Base-by-base conservation (phyloP, 2,797 vertebrate genomes). In the Mormyrops attenuatus region DNA sequence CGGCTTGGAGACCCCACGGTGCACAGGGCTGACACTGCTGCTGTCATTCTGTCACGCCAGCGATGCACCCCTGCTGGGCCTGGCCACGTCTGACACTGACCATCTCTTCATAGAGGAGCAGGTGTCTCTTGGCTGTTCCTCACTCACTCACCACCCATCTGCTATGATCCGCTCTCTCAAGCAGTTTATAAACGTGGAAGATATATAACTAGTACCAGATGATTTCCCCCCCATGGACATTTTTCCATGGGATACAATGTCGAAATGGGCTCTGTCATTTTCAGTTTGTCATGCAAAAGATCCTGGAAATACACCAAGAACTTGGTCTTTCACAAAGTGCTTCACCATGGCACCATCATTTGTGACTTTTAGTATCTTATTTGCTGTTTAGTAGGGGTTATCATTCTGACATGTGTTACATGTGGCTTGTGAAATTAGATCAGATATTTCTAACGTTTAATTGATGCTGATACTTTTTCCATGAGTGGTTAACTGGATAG, bases 91-190 rank as follows among this genome's bases (percentile, higher is more conserved):
- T 49, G 95, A 96, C 89, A 95, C 95, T 60, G 96, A 97, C 91
- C 97, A 97, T 90, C 92, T 94, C 91, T 97, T 96, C 95, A 96
- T 98, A 0, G 97, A 99, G 93, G 97, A 98, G 41, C 97, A 98
- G 97, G 97, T 98, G 86, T 26, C 17, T 57, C 87, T 41, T 41
- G 11, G 34, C 30, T 20, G 5, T 20, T 41, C 17, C 34, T 77
- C 5, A 44, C 2, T 77, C 17, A 6, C 69, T 41, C 38, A 20
- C 34, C 63, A 69, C 63, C 26, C 9, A 30, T 30, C 63, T 30
- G 11, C 26, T 22, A 30, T 34, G 63, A 5, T 69, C 11, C 1
- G 63, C 63, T 69, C 63, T 69, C 22, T 34, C 26, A 0, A 9
- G 63, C 63, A 69, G 26, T 69, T 34, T 69, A 13, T 34, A 34